Percentiles rank a stretch among this genome's conserved stretches.
These are phyloP conservation scores for Melinaea marsaeus DNA, from an alignment of 2,888 invertebrate genomes.

Conservation along the genomic window DNA sequence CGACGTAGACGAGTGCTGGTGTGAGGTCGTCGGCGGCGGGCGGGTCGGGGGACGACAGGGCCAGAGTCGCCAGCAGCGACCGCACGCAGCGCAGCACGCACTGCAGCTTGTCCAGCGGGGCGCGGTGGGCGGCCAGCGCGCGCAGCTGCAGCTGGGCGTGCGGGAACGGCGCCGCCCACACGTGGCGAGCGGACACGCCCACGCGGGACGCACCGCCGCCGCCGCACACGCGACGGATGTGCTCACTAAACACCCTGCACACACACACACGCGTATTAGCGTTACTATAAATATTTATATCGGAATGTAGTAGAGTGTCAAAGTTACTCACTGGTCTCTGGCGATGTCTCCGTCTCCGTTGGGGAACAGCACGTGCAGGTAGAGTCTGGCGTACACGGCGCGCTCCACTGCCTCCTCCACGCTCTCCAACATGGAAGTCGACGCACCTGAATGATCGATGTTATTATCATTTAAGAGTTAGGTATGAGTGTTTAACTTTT, in stretches of 20 bases:
- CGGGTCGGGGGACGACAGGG: constrained; percentile 86
- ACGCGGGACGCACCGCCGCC: constrained; percentile 87
- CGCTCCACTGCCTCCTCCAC: constrained; percentile 92
- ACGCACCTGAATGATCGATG: constrained; percentile 76
- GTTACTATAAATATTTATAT: not conserved
- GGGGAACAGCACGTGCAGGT: constrained; percentile 95
- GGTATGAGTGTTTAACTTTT: not conserved
- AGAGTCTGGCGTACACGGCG: constrained; percentile 93
- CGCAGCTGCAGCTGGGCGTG: constrained; percentile 94
- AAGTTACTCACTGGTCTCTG: constrained; percentile 86
- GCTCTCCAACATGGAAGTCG: constrained; percentile 83
- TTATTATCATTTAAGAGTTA: not conserved
- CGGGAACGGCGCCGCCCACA: constrained; percentile 96
- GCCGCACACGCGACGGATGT: constrained; percentile 90
- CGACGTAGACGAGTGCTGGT: constrained; percentile 96
- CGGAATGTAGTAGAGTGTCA: not conserved
- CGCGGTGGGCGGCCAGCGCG: constrained; percentile 93
- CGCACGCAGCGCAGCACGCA: constrained; percentile 93
- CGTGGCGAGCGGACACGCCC: constrained; percentile 80
- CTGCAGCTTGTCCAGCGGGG: constrained; percentile 89
- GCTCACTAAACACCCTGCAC: constrained; percentile 88
- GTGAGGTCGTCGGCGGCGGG: constrained; percentile 96
- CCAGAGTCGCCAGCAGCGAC: constrained; percentile 95
- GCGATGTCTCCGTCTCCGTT: constrained; percentile 97
- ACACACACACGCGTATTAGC: constrained; percentile 10